Conservation (phyloP, 1,140 invertebrate genomes). For the Atta colombica region DNA sequence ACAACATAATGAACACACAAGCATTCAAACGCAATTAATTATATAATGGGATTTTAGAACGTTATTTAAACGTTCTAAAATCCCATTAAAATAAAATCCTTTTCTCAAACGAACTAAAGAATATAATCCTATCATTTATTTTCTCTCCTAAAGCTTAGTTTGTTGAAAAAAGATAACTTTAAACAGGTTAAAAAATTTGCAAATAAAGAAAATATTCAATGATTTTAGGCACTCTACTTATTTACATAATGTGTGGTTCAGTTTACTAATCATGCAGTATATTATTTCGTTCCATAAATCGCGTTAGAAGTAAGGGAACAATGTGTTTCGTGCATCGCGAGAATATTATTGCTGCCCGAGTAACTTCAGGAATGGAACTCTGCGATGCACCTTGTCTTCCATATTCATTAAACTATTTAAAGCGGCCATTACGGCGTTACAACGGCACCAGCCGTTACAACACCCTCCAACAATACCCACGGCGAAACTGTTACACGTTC, state of each 20-base stretch:
- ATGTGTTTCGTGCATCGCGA: constrained; percentile 17
- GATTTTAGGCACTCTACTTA: neutral
- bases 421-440: constrained; percentile 31
- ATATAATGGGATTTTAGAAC: too few species aligned
- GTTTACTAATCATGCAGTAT: neutral
- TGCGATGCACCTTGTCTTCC: constrained; percentile 30
- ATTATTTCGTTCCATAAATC: neutral
- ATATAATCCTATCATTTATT: constrained; percentile 16
- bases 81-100: neutral
- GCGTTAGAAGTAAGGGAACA: constrained; percentile 8
- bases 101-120: neutral
- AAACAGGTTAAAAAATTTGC: neutral
- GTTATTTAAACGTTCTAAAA: constrained; percentile 14
- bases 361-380: constrained; percentile 34
- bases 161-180: neutral
- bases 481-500: constrained; percentile 20
- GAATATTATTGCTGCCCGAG: constrained; percentile 33
- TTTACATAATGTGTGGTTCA: neutral
- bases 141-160: neutral
- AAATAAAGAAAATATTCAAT: neutral
- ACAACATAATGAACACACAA: neutral
- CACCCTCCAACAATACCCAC: neutral
- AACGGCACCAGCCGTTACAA: constrained; percentile 20
- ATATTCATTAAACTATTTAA: constrained; percentile 43
- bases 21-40: neutral